These are phyloP conservation scores for Steinernema carpocapsae DNA, from an alignment of 2,888 invertebrate species.

Conservation along the genomic window DNA sequence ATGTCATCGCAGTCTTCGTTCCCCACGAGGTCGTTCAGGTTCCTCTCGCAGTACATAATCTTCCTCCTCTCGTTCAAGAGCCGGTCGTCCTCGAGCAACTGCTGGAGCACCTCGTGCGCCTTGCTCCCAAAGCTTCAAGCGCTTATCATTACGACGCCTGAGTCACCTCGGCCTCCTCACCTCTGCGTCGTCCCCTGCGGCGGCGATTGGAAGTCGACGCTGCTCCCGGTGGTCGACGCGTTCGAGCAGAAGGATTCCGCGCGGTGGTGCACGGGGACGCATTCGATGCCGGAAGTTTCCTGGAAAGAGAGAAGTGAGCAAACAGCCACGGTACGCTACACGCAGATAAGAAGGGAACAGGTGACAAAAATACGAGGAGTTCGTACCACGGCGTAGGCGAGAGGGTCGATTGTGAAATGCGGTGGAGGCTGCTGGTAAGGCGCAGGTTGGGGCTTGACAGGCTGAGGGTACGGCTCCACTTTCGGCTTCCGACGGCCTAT, in stretches of 20 bases:
- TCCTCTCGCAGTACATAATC: slow-evolving; percentile 62
- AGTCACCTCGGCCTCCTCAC: not conserved
- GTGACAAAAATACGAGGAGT: too few species aligned
- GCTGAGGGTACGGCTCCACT: not conserved
- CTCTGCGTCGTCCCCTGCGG: not conserved
- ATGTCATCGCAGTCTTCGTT: slow-evolving; percentile 49
- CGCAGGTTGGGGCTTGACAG: too few species aligned
- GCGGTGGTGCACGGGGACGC: not conserved
- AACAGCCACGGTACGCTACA: too few species aligned
- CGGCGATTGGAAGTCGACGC: not conserved
- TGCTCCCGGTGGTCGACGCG: slow-evolving; percentile 13
- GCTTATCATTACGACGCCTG: not conserved
- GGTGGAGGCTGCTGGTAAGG: not conserved
- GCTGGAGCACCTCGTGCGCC: slow-evolving; percentile 40
- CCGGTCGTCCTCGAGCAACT: slow-evolving; percentile 64
- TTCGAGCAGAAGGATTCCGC: slow-evolving; percentile 21
- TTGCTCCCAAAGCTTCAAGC: not conserved
- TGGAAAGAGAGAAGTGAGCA: not conserved
- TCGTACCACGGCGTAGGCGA: slow-evolving; percentile 18
- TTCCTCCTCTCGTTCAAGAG: slow-evolving; percentile 59
- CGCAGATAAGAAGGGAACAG: too few species aligned
- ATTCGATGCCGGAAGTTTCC: slow-evolving; percentile 3
- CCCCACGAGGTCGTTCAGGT: slow-evolving; percentile 40
- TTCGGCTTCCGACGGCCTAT: not conserved
- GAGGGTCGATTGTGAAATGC: not conserved